A percentile compares a stretch with the other conserved stretches of the same genome.
Conservation (phyloP, 2,888 invertebrate genomes). For the Limnephilus lunatus region DNA sequence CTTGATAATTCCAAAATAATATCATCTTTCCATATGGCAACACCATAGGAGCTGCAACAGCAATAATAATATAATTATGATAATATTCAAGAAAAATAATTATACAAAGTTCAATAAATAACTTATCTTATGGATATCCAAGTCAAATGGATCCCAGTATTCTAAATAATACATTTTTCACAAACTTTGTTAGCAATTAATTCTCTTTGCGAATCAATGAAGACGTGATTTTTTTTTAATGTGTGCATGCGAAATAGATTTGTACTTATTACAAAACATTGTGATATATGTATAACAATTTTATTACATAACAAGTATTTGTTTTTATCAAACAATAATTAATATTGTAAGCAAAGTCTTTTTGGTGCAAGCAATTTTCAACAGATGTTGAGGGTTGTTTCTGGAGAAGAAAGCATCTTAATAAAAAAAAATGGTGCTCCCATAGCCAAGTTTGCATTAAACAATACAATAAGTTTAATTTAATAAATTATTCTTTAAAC, state of each 20-base stretch:
- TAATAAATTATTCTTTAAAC: background rate
- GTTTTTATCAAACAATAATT: background rate
- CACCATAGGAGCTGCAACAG: background rate
- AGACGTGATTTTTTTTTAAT: background rate
- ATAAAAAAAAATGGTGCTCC: background rate
- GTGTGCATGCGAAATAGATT: background rate
- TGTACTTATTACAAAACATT: background rate
- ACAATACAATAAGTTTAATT: background rate
- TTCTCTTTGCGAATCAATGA: background rate
- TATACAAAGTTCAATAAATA: constrained; percentile 33
- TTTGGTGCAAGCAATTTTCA: background rate
- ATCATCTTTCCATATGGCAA: background rate
- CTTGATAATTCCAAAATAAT: constrained; percentile 16
- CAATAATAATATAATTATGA: constrained; percentile 15
- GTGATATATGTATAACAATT: background rate
- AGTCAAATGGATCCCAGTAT: background rate
- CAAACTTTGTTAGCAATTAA: background rate
- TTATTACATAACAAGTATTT: background rate
- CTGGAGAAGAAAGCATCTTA: background rate
- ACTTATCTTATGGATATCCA: background rate
- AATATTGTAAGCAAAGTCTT: background rate
- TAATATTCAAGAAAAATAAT: constrained; percentile 5
- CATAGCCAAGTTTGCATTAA: background rate
- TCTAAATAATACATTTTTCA: background rate
- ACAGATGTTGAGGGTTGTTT: background rate